Base-by-base conservation (phyloP, 1,140 invertebrate genomes). In the Calosoma granatense region DNA sequence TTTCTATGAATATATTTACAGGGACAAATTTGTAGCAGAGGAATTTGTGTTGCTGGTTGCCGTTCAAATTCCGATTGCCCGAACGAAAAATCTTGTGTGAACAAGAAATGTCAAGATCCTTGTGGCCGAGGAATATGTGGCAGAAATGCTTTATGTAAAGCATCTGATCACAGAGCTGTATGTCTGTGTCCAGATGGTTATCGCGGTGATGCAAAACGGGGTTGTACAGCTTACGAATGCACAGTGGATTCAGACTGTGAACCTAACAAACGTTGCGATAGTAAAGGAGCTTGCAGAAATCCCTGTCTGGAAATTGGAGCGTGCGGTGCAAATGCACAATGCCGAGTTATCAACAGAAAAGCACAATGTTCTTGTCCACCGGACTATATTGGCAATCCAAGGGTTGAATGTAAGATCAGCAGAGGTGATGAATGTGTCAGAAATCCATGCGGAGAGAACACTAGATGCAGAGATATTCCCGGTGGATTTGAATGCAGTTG, bases 321-420 rank as follows among this genome's bases (percentile, higher is more conserved):
- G 1, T 95, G 92, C 66, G 92, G 91, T 9, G 70, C 80, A 12
- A 93, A 94, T 72, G 90, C 91, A 0, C 86, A 92, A 61, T 95
- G 92, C 65, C 79, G 84, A n/a, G 84, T 91, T 1, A 75, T 87
- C 1, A 80, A 87, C 56, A 78, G 87, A 61, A 75, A 78, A 60
- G 82, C 89, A 0, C 82, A 88, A 61, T 94, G 92, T 70, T 83
- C 85, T 0, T 95, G 92, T 69, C 88, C 90, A 14, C 85, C 87
- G 11, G 87, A 88, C 56, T 91, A 88, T 67, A 80, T 85, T 61
- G 92, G 91, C 56, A 92, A 93, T 74, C 86, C 91, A 0, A 74
- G 78, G 55, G 72, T 85, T 6, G 87, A 89, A 70, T 94, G 91
- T 65, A 84, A 83, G 63, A 70, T 76, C 60, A 72, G 72, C 63